Percentiles rank a stretch among this genome's conserved stretches.
phyloP scores from a whole-genome alignment of 2,797 vertebrate species.

The Characodon lateralis region DNA sequence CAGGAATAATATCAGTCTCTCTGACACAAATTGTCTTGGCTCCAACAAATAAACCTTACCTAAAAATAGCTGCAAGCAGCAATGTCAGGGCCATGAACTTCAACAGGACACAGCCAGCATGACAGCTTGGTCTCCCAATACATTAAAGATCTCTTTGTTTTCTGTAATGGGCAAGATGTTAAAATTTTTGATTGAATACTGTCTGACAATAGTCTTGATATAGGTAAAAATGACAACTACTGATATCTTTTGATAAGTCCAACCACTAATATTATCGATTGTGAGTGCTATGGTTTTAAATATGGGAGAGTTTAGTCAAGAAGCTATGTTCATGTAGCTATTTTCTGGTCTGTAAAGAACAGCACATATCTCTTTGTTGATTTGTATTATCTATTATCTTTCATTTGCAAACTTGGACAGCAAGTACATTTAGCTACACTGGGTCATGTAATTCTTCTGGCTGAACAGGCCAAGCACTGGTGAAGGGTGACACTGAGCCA shows the following conservation, averaged over 20 bases:
- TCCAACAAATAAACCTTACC: conserved; percentile 21
- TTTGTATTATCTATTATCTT: neutral
- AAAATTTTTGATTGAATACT: neutral
- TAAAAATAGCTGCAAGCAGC: conserved; percentile 23
- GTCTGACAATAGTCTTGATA: neutral
- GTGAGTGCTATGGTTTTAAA: too few species aligned
- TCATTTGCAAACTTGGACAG: neutral
- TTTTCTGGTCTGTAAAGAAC: too few species aligned
- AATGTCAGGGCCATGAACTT: conserved; percentile 1
- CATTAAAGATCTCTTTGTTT: neutral
- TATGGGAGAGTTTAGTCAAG: too few species aligned
- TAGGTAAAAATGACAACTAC: neutral
- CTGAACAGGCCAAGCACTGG: conserved; percentile 24
- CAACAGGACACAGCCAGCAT: conserved; percentile 9
- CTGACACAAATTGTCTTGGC: conserved; percentile 11
- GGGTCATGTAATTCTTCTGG: conserved; percentile 37
- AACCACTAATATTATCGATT: neutral
- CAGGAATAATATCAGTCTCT: conserved; percentile 31
- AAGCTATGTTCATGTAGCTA: too few species aligned
- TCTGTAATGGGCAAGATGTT: neutral
- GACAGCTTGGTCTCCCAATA: neutral
- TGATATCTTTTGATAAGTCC: neutral
- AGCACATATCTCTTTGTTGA: too few species aligned
- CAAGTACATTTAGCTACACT: conserved; percentile 21
- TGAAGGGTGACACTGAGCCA: conserved; percentile 33